A percentile compares a stretch with the other conserved stretches of the same genome.
Evolutionary conservation across 2,888 invertebrate genomes (phyloP).

Genomic region (Clitarchus hookeri): DNA sequence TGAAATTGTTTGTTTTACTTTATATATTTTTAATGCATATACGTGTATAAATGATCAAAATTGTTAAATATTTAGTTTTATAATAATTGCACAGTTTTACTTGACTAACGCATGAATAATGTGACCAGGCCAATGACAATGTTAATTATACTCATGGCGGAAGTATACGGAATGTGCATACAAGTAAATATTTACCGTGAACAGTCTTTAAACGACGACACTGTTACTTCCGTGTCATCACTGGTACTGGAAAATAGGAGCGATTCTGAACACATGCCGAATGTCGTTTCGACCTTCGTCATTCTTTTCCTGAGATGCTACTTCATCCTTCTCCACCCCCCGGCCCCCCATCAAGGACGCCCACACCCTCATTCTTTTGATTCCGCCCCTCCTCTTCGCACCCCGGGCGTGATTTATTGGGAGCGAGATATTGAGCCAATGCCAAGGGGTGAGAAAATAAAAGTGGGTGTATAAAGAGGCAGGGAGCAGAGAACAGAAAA

Average conservation of each 20-base stretch:
- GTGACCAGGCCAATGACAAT: too few species aligned
- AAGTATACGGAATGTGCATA: too few species aligned
- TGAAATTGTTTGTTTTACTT: too few species aligned
- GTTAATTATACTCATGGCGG: too few species aligned
- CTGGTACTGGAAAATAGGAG: neutral
- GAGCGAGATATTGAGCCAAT: constrained; percentile 38
- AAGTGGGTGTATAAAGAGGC: constrained; percentile 22
- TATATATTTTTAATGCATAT: too few species aligned
- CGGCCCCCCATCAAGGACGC: constrained; percentile 19
- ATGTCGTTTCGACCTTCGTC: neutral
- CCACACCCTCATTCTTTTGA: constrained; percentile 25
- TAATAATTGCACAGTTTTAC: too few species aligned
- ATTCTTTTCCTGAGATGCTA: constrained; percentile 19
- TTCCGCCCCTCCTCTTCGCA: constrained; percentile 22
- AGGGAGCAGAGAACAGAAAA: constrained; percentile 32
- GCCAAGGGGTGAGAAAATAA: constrained; percentile 7
- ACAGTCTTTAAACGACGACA: too few species aligned
- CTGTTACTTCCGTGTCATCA: too few species aligned
- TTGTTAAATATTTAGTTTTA: too few species aligned
- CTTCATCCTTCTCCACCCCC: constrained; percentile 30
- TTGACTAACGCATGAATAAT: too few species aligned
- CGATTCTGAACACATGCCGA: neutral
- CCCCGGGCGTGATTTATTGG: constrained; percentile 38
- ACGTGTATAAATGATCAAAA: too few species aligned
- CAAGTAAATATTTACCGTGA: too few species aligned